These are phyloP conservation scores for Astyanax mexicanus DNA, from an alignment of 2,797 vertebrate genomes.

Conservation along the genomic window DNA sequence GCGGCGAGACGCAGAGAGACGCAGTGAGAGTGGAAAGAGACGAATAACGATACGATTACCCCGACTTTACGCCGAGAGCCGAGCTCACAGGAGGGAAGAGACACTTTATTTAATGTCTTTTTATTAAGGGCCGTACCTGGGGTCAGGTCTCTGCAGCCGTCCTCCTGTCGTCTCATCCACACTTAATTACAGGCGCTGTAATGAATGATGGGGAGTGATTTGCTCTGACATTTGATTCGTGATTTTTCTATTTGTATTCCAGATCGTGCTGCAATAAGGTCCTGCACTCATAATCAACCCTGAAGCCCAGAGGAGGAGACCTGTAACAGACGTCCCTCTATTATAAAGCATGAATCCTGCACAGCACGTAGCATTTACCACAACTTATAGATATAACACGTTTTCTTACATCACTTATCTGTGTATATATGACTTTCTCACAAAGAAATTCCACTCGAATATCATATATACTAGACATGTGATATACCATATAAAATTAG, in stretches of 20 bases:
- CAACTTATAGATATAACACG: background rate
- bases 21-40: slow-evolving; percentile 43
- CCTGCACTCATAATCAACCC: background rate
- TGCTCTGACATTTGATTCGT: slow-evolving; percentile 50
- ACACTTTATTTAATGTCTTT: slow-evolving; percentile 56
- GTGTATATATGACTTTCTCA: too few species aligned
- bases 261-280: slow-evolving; percentile 57
- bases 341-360: background rate
- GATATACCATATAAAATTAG: too few species aligned
- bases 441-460: too few species aligned
- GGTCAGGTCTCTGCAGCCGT: slow-evolving; percentile 50
- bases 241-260: slow-evolving; percentile 54
- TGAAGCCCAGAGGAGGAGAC: slow-evolving; percentile 44
- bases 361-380: background rate
- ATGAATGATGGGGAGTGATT: slow-evolving; percentile 56
- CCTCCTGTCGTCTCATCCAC: slow-evolving; percentile 53
- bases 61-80: slow-evolving; percentile 46
- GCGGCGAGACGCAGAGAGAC: too few species aligned
- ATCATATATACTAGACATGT: too few species aligned
- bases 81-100: slow-evolving; percentile 41
- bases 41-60: slow-evolving; percentile 66
- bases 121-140: slow-evolving; percentile 61
- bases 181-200: slow-evolving; percentile 61
- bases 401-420: background rate
- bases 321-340: background rate